These are phyloP conservation scores for Ochlodes sylvanus DNA, from an alignment of 2,888 invertebrate genomes.

Conservation along the genomic window DNA sequence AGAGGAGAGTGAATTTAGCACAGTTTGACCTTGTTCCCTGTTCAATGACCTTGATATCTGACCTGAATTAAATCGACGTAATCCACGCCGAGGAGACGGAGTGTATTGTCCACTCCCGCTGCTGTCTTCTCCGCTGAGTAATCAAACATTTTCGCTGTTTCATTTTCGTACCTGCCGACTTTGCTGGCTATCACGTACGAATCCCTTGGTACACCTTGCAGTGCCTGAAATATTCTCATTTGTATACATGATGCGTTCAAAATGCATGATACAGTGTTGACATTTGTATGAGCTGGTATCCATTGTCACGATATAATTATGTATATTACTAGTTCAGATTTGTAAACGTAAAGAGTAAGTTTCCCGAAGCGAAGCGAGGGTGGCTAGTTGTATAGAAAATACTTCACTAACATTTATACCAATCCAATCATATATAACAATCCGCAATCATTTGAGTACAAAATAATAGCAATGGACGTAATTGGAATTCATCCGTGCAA, in stretches of 20 bases:
- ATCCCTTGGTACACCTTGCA: conserved; percentile 91
- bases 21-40: conserved; percentile 16
- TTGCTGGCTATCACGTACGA: conserved; percentile 97
- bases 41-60: conserved; percentile 42
- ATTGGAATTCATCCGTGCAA: too few species aligned
- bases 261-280: background rate
- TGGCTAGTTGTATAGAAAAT: too few species aligned
- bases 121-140: conserved; percentile 91
- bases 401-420: too few species aligned
- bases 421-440: too few species aligned
- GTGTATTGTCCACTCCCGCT: conserved; percentile 90
- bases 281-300: too few species aligned
- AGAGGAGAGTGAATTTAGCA: conserved; percentile 20
- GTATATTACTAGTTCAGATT: too few species aligned
- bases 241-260: background rate
- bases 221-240: conserved; percentile 81
- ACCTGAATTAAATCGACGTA: conserved; percentile 97
- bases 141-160: conserved; percentile 92
- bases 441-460: too few species aligned
- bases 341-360: too few species aligned
- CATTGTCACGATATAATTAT: too few species aligned
- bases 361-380: too few species aligned
- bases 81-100: conserved; percentile 89
- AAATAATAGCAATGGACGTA: too few species aligned
- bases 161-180: conserved; percentile 92